phyloP scores from a whole-genome alignment of 2,888 invertebrate species.

The Calameuta idolon region DNA sequence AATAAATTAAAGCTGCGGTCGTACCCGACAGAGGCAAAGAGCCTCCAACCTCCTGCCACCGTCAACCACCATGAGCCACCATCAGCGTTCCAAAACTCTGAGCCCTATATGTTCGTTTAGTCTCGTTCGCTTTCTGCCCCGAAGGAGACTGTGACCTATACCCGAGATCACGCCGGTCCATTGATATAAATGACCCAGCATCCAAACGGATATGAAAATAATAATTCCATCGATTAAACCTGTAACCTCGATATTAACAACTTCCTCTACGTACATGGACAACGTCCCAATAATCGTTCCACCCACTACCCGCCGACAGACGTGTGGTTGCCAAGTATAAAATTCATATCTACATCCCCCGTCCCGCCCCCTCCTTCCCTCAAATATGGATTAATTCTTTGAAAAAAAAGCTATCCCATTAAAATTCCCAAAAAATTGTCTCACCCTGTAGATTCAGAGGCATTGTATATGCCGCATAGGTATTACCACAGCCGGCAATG shows the following conservation, averaged over 20 bases:
- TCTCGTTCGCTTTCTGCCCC: slow-evolving; percentile 4
- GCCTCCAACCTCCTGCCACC: slow-evolving; percentile 14
- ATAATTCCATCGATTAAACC: background rate
- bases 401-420: background rate
- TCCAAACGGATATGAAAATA: background rate
- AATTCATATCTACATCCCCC: background rate
- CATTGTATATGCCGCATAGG: slow-evolving; percentile 2
- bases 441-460: slow-evolving; percentile 4
- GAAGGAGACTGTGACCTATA: background rate
- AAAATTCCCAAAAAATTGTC: background rate
- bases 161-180: background rate
- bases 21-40: slow-evolving; percentile 32
- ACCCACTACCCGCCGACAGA: background rate
- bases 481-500: background rate
- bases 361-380: background rate
- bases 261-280: background rate
- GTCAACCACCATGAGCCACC: background rate
- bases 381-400: background rate
- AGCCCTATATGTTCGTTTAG: slow-evolving; percentile 10
- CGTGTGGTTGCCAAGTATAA: background rate
- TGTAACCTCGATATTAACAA: background rate
- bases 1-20: slow-evolving; percentile 48
- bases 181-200: background rate
- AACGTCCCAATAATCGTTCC: background rate
- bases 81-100: background rate